phyloP scores from a whole-genome alignment of 2,888 invertebrate species.

The Agrotis exclamationis region DNA sequence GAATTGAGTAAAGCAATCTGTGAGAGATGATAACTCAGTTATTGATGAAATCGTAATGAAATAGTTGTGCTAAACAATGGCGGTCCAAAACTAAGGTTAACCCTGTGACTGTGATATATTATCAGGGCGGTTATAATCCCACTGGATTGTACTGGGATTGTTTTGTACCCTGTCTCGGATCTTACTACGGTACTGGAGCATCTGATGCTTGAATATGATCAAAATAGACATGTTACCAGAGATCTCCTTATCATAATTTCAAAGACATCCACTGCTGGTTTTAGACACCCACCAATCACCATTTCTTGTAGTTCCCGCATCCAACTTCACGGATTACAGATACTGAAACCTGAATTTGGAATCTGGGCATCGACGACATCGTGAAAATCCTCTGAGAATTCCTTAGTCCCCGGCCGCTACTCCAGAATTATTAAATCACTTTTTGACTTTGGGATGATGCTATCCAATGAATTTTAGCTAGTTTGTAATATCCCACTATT shows the following conservation, averaged over 20 bases:
- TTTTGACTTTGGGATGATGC: neutral
- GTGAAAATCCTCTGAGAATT: neutral
- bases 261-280: neutral
- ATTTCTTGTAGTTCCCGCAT: neutral
- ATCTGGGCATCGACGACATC: neutral
- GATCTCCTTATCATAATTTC: neutral
- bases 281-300: neutral
- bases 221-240: neutral
- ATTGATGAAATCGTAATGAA: neutral
- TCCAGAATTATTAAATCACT: neutral
- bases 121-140: slow-evolving; percentile 36
- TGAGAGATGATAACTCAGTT: neutral
- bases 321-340: neutral
- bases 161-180: neutral
- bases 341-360: too few relatives aligned
- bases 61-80: slow-evolving; percentile 7
- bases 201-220: neutral
- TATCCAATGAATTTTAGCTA: too few relatives aligned
- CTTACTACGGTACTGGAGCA: too few relatives aligned
- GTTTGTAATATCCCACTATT: too few relatives aligned
- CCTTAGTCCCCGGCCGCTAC: neutral
- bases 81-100: slow-evolving; percentile 16
- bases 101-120: slow-evolving; percentile 32
- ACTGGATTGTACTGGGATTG: slow-evolving; percentile 24
- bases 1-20: too few relatives aligned